Base-by-base conservation (phyloP, 2,888 invertebrate genomes). In the Neocrepidodera transversa region DNA sequence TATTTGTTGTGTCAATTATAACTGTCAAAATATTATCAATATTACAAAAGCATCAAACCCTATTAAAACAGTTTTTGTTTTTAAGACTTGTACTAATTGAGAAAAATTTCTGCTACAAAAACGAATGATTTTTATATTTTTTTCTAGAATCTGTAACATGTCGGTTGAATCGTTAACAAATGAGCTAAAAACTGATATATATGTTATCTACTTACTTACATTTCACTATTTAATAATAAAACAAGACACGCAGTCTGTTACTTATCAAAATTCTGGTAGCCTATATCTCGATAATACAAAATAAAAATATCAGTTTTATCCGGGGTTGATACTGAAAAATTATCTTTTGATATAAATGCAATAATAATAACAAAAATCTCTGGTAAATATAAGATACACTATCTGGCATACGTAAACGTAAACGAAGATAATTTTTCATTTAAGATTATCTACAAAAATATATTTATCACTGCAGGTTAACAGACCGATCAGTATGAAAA, bases 401-500 rank as follows among this genome's bases (percentile, higher is more conserved):
- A 71, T 73, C 73, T 73, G 64, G 61, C 36, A 30, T 43, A 47
- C 49, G 43, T 58, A 28, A n/a, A 40, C 14, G 40, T 40, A 28
- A n/a, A n/a, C n/a, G 58, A 70, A 70, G 71, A 74, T 74, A 73
- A 74, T 66, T 65, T 28, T 42, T 20, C 42, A 42, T 42, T 18
- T 13, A 42, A 47, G 57, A 58, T 60, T 57, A 64, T 64, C 58
- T 61, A 48, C 17, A 50, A 58, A 32, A 23, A 32, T 49, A 53
- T 51, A 47, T 2, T 47, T 16, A 64, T 72, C 76, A 76, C 86
- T 86, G 50, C 89, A 99, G 98, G 97, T 97, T 74, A 96, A 97
- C 84, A 92, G 99, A 80, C 99, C 99, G 71, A 84, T 98, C 74
- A 97, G 98, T 69, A 99, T 99, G 98, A 98, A 98, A 84, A 99